Evolutionary conservation across 2,113 vertebrate species (phyloP).

Genomic region (Rhipidura dahli): DNA sequence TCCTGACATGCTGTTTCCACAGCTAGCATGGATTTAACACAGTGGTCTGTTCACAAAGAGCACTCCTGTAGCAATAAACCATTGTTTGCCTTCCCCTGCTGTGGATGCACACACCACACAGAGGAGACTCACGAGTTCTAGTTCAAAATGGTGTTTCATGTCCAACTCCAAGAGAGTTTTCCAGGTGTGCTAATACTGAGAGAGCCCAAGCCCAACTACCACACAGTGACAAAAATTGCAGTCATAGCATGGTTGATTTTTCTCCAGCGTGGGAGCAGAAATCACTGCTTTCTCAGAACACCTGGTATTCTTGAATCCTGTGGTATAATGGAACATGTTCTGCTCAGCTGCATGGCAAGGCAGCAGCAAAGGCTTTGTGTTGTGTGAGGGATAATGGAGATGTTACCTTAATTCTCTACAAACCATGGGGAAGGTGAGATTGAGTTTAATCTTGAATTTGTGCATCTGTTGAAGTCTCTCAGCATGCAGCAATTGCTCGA

Average conservation of each 20-base stretch:
- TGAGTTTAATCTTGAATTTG: neutral
- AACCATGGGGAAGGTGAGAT: neutral
- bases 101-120: neutral
- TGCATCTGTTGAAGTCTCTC: neutral
- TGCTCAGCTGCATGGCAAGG: neutral
- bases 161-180: neutral
- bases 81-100: neutral
- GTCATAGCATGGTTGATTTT: neutral
- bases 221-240: neutral
- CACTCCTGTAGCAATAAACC: neutral
- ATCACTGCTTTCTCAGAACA: neutral
- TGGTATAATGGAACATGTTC: neutral
- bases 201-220: neutral
- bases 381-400: neutral
- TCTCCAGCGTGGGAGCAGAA: neutral
- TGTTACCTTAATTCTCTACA: neutral
- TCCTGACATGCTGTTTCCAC: neutral
- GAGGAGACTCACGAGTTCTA: neutral
- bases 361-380: neutral
- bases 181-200: neutral
- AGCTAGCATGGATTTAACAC: neutral
- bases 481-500: neutral
- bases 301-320: neutral
- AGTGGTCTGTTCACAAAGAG: neutral
- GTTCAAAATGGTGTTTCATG: neutral